Conservation (phyloP, 1,140 invertebrate species). For the Drosophila murphyi region DNA sequence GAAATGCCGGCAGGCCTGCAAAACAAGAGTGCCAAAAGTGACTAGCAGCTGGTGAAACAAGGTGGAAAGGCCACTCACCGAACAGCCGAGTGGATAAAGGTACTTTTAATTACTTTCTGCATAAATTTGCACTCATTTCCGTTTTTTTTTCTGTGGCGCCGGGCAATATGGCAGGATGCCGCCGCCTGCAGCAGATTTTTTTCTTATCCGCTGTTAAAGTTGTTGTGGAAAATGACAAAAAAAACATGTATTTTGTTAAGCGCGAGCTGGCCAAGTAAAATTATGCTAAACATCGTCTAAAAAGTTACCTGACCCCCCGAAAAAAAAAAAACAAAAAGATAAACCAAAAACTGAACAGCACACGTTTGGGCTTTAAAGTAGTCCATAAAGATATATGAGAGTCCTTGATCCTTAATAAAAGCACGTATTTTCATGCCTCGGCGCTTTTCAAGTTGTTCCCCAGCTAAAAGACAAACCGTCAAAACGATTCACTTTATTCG, state of each 20-base stretch:
- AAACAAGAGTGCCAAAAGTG: conserved; percentile 8
- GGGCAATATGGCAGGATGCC: conserved; percentile 14
- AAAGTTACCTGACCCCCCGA: conserved; percentile 8
- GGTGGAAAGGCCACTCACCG: background rate
- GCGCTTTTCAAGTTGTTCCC: background rate
- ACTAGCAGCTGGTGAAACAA: background rate
- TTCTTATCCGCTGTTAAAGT: background rate
- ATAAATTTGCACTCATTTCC: conserved; percentile 77
- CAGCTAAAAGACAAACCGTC: conserved; percentile 23
- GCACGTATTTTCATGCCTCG: conserved; percentile 12
- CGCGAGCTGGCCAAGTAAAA: conserved; percentile 12
- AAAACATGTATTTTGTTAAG: conserved; percentile 7
- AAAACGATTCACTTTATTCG: conserved; percentile 26
- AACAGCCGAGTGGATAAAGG: conserved; percentile 58
- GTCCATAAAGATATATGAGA: background rate
- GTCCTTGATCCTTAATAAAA: conserved; percentile 16
- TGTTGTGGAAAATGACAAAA: conserved; percentile 1
- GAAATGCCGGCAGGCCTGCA: background rate
- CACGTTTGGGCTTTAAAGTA: background rate
- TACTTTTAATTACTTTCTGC: conserved; percentile 79
- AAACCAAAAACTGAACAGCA: background rate
- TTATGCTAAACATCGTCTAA: conserved; percentile 34
- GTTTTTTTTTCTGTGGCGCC: conserved; percentile 13
- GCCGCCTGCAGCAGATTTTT: conserved; percentile 11
- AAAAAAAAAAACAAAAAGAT: background rate